Base-by-base conservation (phyloP, 2,888 invertebrate genomes). In the Netelia inedita region DNA sequence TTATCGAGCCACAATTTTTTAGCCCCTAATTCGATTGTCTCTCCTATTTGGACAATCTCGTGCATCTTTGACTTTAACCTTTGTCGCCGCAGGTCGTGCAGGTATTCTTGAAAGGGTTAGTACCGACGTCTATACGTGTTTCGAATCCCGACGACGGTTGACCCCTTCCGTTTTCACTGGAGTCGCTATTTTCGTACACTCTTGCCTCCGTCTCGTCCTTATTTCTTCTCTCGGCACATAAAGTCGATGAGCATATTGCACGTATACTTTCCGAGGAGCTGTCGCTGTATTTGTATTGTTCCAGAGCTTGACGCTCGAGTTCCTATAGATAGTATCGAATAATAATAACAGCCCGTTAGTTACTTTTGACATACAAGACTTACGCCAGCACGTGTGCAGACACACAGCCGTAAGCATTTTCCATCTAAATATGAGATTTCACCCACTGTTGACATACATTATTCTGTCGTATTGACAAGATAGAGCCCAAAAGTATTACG, bases 301-400 rank as follows among this genome's bases (percentile, higher is more conserved):
- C 93, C 87, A 92, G 76, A 1, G 93, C 93, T 55, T 93, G 92
- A 1, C 91, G 91, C 41, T 93, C 93, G 10, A 93, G 89, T 85
- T 93, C 93, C 93, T 93, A 57, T 10, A 68, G 14, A 5, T 1
- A 14, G 16, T 6, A 1, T 43, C 6, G 16, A 14, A 35, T 35
- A 35, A 35, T 35, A 35, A 35, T 35, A 6, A 35, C 6, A 35
- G 6, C 6, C 5, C 35, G 1, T 35, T 35, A 35, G 8, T 35
- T 35, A 6, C 35, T 35, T 35, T 35, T 35, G 35, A 0, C 35
- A 35, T 35, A 35, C 35, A 35, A 8, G 35, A 6, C 35, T 1
- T 35, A 35, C 0, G 35, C 35, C 35, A 6, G 35, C 6, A 35
- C 35, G 6, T 35, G 35, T 6, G 6, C 35, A 35, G 35, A 35